phyloP scores from a whole-genome alignment of 1,140 invertebrate genomes.

The Trachymyrmex cornetzi region DNA sequence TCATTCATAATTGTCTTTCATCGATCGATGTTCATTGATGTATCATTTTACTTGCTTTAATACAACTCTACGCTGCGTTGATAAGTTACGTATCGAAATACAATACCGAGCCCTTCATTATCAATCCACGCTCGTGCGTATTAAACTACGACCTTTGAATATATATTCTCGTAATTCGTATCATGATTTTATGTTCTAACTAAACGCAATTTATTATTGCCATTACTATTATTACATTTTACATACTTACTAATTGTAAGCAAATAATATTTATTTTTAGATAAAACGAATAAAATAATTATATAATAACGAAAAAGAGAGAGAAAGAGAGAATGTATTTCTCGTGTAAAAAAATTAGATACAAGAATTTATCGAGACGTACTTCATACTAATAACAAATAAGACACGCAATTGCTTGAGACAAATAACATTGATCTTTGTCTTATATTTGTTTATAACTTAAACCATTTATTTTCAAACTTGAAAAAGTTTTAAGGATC shows the following conservation, averaged over 20 bases:
- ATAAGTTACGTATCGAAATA: slow-evolving; percentile 66
- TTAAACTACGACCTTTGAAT: slow-evolving; percentile 3
- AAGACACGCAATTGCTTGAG: not conserved
- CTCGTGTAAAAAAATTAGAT: not conserved
- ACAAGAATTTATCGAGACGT: not conserved
- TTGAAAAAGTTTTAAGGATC: slow-evolving; percentile 30
- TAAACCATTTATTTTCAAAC: not conserved
- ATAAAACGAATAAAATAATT: not conserved
- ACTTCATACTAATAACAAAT: not conserved
- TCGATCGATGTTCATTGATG: slow-evolving; percentile 64
- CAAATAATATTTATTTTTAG: not conserved
- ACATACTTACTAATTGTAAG: not conserved
- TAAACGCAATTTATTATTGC: not conserved
- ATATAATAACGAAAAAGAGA: not conserved
- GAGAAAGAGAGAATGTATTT: too few relatives aligned
- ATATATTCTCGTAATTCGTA: slow-evolving; percentile 43
- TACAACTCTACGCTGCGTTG: slow-evolving; percentile 12
- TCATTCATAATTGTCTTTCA: slow-evolving; percentile 69
- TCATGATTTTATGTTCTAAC: slow-evolving; percentile 7
- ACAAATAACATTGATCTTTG: slow-evolving; percentile 1
- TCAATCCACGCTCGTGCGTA: slow-evolving; percentile 30
- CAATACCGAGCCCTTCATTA: slow-evolving; percentile 57
- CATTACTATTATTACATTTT: not conserved
- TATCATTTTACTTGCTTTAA: slow-evolving; percentile 64
- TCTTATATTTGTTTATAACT: slow-evolving; percentile 17